Conservation (phyloP, 2,797 vertebrate species). For the Hypotaenidia okinawae region DNA sequence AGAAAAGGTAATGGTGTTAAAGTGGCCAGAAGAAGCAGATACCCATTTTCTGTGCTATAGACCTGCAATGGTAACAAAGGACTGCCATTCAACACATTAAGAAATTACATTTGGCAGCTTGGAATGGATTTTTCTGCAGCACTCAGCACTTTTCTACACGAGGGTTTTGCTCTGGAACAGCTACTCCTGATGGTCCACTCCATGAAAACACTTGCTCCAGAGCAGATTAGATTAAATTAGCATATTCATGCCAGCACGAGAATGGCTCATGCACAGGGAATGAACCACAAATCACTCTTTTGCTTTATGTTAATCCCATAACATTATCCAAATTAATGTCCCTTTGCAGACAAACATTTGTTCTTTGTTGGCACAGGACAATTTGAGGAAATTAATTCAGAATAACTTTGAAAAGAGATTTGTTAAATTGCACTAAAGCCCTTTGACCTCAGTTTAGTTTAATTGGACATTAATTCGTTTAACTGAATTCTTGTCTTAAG, state of each 20-base stretch:
- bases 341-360: conserved; percentile 11
- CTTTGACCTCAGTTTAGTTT: conserved; percentile 25
- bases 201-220: neutral
- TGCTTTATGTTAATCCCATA: conserved; percentile 42
- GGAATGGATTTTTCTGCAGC: neutral
- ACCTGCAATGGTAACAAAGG: conserved; percentile 5
- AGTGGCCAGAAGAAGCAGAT: neutral
- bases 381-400: conserved; percentile 46
- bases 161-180: conserved; percentile 31
- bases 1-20: neutral
- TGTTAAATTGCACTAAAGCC: conserved; percentile 28
- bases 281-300: conserved; percentile 8
- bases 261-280: neutral
- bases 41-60: neutral
- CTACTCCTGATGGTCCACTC: neutral
- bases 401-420: conserved; percentile 28
- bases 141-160: neutral
- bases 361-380: neutral
- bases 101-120: conserved; percentile 46
- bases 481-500: conserved; percentile 26
- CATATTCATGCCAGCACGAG: neutral
- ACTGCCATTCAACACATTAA: conserved; percentile 23
- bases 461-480: conserved; percentile 14
- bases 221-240: conserved; percentile 16
- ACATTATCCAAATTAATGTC: conserved; percentile 25